Base-by-base conservation (phyloP, 2,888 invertebrate genomes). In the Lasioglossum morio region DNA sequence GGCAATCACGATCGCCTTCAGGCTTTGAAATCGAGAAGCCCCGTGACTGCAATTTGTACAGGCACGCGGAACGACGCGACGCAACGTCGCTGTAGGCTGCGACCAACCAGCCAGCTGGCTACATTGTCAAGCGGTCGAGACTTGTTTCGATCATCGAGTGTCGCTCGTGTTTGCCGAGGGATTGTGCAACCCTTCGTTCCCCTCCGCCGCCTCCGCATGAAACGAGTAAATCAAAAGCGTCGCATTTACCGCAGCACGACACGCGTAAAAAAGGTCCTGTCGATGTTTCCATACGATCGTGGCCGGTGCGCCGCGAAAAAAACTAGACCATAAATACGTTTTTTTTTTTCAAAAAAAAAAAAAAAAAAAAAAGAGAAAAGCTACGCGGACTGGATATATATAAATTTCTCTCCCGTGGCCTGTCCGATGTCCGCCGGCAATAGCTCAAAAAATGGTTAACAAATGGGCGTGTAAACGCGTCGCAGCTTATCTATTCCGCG, bases 1-100 rank as follows among this genome's bases (percentile, higher is more conserved):
- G 73, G 92, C 91, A 92, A 91, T 90, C 89, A 79, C 73, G 79
- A 87, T 85, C 82, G 81, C 87, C 87, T 85, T 83, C 73, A 85
- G 79, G 79, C 75, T 83, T 77, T 81, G 81, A 87, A 87, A 89
- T 87, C 83, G 87, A 87, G 88, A 79, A 85, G 37, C 60, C 63
- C 79, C 83, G 66, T 69, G 89, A 72, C 77, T 87, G 83, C 87
- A 81, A 89, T 89, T 84, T 79, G 77, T 60, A 70, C 72, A 27
- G 63, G 40, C 23, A 72, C 37, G n/a, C 70, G 53, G 72, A 23
- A 66, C 53, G 63, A 46, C 46, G 46, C 43, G 43, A 63, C 37
- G 60, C 48, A 16, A 19, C 53, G 46, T 43, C 57, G 43, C 76
- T 84, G 34, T 53, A 74, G 70, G 72, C 83, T 72, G 43, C 60